These are phyloP conservation scores for Gibbula magus DNA, from an alignment of 2,888 invertebrate genomes.

Conservation along the genomic window DNA sequence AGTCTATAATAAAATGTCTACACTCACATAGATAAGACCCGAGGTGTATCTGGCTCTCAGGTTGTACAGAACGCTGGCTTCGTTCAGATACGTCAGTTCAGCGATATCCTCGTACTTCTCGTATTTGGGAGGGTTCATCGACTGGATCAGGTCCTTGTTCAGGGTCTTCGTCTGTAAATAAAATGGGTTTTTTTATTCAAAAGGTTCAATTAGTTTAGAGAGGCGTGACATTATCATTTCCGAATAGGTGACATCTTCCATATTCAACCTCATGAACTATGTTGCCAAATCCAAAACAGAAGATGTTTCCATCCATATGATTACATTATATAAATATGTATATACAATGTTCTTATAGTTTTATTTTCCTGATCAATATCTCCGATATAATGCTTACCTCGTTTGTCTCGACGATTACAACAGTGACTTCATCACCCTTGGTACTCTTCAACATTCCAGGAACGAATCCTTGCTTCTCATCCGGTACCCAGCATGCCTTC, in stretches of 20 bases:
- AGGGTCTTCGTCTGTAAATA: constrained; percentile 83
- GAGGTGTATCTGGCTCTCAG: constrained; percentile 65
- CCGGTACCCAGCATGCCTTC: constrained; percentile 99
- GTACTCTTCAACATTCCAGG: constrained; percentile 98
- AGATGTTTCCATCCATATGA: too few species aligned
- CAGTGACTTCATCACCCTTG: constrained; percentile 97
- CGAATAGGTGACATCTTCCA: too few species aligned
- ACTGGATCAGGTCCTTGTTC: constrained; percentile 78
- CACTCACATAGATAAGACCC: constrained; percentile 69
- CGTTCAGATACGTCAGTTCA: constrained; percentile 73
- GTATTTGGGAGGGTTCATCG: constrained; percentile 74
- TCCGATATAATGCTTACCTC: neutral
- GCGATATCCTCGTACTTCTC: constrained; percentile 73
- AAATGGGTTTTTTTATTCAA: neutral
- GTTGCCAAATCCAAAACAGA: too few species aligned
- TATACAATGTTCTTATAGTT: too few species aligned
- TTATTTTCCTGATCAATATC: too few species aligned
- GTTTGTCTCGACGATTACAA: constrained; percentile 81
- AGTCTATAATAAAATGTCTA: too few species aligned
- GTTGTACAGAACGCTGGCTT: constrained; percentile 72
- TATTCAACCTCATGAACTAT: too few species aligned
- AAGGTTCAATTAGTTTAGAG: too few species aligned
- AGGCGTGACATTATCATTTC: too few species aligned
- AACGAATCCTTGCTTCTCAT: constrained; percentile 97
- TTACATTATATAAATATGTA: too few species aligned